Evolutionary conservation across 1,140 invertebrate species (phyloP).

Genomic region (Penaeus indicus): DNA sequence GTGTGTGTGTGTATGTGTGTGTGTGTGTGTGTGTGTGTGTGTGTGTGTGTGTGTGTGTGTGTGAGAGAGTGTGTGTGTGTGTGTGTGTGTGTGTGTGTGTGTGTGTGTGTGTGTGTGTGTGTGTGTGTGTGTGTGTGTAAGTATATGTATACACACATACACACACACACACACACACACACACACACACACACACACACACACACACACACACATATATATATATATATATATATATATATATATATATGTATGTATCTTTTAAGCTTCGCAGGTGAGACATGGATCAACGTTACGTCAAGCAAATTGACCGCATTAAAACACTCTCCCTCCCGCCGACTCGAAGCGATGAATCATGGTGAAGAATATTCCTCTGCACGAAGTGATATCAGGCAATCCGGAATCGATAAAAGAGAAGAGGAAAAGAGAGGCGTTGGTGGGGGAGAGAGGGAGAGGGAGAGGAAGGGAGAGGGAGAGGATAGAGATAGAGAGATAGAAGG

Average conservation of each 20-base stretch:
- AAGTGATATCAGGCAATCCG: too few relatives aligned
- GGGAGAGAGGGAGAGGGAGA: too few relatives aligned
- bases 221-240: conserved; percentile 27
- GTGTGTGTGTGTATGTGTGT: background rate
- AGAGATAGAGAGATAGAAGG: too few relatives aligned
- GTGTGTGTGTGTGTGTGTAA: background rate
- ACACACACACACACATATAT: background rate
- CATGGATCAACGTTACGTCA: too few relatives aligned
- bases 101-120: background rate
- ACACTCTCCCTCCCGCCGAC: too few relatives aligned
- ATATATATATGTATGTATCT: conserved; percentile 12
- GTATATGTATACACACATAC: background rate
- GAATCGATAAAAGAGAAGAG: too few relatives aligned
- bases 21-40: background rate
- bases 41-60: background rate
- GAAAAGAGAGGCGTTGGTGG: too few relatives aligned
- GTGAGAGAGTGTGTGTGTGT: background rate
- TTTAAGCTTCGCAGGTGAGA: too few relatives aligned
- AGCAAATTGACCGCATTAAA: too few relatives aligned
- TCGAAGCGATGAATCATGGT: too few relatives aligned
- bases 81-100: background rate
- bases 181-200: background rate
- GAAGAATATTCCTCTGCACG: too few relatives aligned
- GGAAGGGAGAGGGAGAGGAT: too few relatives aligned
- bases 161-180: background rate